Percentiles rank a stretch among this genome's conserved stretches.
Evolutionary conservation across 2,888 invertebrate species (phyloP).

Genomic region (Eupithecia inturbata): DNA sequence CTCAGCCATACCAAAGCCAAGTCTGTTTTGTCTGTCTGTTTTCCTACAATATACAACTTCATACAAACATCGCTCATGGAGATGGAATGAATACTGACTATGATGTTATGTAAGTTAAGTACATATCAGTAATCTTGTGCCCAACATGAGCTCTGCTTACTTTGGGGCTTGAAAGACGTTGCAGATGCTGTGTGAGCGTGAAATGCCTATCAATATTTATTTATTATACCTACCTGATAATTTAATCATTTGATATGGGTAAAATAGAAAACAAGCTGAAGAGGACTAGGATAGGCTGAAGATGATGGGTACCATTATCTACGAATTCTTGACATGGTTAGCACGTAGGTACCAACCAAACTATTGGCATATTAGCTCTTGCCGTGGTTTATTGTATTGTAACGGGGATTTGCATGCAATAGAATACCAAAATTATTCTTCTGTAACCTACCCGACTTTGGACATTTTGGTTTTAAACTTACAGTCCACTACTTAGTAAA

Average conservation of each 20-base stretch:
- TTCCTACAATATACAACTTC: background rate
- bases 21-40: background rate
- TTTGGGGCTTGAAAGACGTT: background rate
- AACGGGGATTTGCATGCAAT: background rate
- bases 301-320: no score
- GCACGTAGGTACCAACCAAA: no score
- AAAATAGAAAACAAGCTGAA: background rate
- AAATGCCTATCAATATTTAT: background rate
- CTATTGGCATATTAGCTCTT: no score
- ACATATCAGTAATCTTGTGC: background rate
- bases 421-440: background rate
- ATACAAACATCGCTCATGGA: background rate
- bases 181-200: background rate
- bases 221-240: no score
- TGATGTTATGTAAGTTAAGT: background rate
- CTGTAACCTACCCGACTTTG: no score
- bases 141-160: background rate
- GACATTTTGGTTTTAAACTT: background rate
- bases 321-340: no score
- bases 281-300: no score
- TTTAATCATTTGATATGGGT: background rate
- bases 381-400: no score
- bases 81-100: background rate
- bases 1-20: background rate
- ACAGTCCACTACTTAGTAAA: background rate